Conservation (phyloP, 1,140 invertebrate species). For the Odontomachus brunneus region DNA sequence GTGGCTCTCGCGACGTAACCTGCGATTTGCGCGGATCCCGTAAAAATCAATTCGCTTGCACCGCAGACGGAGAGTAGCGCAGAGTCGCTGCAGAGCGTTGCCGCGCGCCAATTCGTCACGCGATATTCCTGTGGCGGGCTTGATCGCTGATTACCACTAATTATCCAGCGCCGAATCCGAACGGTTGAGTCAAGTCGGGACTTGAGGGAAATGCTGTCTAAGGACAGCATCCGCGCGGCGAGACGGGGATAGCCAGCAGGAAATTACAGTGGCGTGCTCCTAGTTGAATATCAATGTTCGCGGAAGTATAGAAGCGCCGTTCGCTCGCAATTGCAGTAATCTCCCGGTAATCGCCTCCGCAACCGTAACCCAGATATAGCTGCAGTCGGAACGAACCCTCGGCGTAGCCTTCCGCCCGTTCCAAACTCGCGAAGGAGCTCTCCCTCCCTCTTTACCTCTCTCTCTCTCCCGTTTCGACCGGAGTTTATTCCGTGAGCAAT, state of each 20-base stretch:
- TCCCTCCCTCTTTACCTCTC: not conserved
- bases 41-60: not conserved
- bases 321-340: constrained; percentile 76
- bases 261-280: constrained; percentile 77
- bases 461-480: not conserved
- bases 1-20: not conserved
- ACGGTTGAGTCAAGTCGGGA: not conserved
- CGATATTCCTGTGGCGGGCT: not conserved
- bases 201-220: constrained; percentile 44
- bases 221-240: constrained; percentile 13
- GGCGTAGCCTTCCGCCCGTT: not conserved
- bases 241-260: constrained; percentile 52
- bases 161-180: constrained; percentile 16
- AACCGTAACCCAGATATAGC: constrained; percentile 71
- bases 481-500: not conserved
- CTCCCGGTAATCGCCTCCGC: constrained; percentile 75
- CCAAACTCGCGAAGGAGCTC: constrained; percentile 9
- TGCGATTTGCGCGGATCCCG: not conserved
- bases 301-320: constrained; percentile 75
- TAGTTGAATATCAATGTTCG: constrained; percentile 81
- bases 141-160: constrained; percentile 27
- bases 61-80: not conserved
- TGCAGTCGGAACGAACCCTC: constrained; percentile 26
- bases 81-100: not conserved
- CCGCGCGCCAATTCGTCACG: not conserved